Evolutionary conservation across 1,140 invertebrate genomes (phyloP).

Genomic region (Carposina sasakii): DNA sequence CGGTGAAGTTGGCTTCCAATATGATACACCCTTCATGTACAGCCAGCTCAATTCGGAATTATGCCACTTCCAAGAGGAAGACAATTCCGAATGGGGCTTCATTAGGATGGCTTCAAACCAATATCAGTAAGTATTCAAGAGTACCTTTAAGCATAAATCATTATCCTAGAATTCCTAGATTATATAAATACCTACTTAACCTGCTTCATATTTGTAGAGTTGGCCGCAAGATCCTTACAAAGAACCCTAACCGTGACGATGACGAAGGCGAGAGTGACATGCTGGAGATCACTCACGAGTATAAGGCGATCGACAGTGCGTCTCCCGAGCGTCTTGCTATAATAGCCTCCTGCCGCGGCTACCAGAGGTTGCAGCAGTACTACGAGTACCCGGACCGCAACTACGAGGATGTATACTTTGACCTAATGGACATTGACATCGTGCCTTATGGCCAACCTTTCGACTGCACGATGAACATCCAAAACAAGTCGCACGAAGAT

Average conservation of each 20-base stretch:
- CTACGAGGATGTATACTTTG: constrained; percentile 78
- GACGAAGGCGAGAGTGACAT: constrained; percentile 78
- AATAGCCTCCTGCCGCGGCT: constrained; percentile 77
- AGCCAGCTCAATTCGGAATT: constrained; percentile 87
- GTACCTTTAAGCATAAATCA: too few relatives aligned
- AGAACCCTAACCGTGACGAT: constrained; percentile 75
- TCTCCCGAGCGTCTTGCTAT: constrained; percentile 77
- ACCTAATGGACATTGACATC: constrained; percentile 79
- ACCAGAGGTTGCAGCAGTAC: constrained; percentile 74
- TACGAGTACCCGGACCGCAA: constrained; percentile 73
- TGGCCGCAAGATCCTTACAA: constrained; percentile 83
- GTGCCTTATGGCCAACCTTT: constrained; percentile 79
- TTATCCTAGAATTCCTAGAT: too few relatives aligned
- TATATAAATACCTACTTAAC: too few relatives aligned
- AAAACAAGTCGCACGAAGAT: constrained; percentile 77
- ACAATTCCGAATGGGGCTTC: constrained; percentile 78
- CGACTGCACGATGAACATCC: constrained; percentile 77
- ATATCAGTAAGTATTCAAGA: constrained; percentile 78
- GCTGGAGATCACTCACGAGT: constrained; percentile 79
- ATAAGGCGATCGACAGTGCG: constrained; percentile 81
- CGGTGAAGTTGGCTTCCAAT: constrained; percentile 82
- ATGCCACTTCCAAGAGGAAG: constrained; percentile 79
- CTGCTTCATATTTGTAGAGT: constrained; percentile 75
- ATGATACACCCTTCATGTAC: constrained; percentile 84
- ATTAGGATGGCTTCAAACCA: constrained; percentile 75